Conservation (phyloP, 2,797 vertebrate genomes). For the Enteromius anoplus region DNA sequence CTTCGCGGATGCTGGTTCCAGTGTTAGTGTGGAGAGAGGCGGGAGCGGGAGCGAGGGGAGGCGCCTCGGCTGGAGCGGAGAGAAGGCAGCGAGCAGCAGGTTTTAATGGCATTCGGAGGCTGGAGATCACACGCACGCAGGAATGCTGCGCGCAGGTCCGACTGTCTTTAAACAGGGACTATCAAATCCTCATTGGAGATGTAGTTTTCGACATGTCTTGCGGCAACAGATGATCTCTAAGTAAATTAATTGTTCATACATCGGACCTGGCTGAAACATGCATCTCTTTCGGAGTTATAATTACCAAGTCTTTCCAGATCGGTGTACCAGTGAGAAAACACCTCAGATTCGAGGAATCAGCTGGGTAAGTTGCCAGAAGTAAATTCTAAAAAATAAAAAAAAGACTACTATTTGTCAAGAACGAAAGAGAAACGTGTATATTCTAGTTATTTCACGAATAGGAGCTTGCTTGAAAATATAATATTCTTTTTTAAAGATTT, state of each 20-base stretch:
- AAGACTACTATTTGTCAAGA: background rate
- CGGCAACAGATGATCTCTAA: slow-evolving; percentile 46
- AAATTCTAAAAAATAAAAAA: background rate
- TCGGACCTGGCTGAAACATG: slow-evolving; percentile 70
- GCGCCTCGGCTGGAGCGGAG: slow-evolving; percentile 10
- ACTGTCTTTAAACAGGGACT: slow-evolving; percentile 15
- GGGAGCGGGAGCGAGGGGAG: slow-evolving; percentile 42
- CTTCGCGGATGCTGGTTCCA: background rate
- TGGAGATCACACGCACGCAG: slow-evolving; percentile 11
- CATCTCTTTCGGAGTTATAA: slow-evolving; percentile 81
- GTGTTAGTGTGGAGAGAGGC: slow-evolving; percentile 9
- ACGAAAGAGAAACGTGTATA: background rate
- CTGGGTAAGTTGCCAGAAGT: slow-evolving; percentile 72
- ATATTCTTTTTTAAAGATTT: background rate
- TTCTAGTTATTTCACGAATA: background rate
- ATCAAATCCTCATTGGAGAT: slow-evolving; percentile 52
- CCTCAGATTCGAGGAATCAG: slow-evolving; percentile 76
- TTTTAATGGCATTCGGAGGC: slow-evolving; percentile 21
- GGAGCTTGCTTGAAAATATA: background rate
- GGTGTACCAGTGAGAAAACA: slow-evolving; percentile 67
- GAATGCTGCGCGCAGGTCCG: slow-evolving; percentile 33
- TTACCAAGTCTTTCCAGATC: slow-evolving; percentile 79
- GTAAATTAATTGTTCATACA: slow-evolving; percentile 56
- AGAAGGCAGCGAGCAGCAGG: slow-evolving; percentile 27
- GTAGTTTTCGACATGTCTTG: slow-evolving; percentile 47